A percentile compares a stretch with the other conserved stretches of the same genome.
These are phyloP conservation scores for Gnatocerus cornutus DNA, from an alignment of 2,888 invertebrate genomes.

Conservation along the genomic window DNA sequence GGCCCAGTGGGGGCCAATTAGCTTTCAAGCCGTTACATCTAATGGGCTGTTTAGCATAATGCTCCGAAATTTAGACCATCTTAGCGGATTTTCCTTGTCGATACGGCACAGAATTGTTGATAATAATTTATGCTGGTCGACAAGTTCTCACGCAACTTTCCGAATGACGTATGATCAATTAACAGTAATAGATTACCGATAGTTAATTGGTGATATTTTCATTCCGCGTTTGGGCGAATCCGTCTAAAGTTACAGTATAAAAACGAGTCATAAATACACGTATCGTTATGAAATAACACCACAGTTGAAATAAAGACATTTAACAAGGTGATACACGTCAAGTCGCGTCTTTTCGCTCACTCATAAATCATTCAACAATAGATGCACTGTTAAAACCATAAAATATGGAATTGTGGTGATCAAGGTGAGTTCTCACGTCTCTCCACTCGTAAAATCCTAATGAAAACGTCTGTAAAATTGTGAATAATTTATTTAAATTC, in stretches of 20 bases:
- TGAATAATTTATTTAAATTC: conserved; percentile 30
- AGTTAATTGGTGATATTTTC: conserved; percentile 38
- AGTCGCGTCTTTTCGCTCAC: conserved; percentile 27
- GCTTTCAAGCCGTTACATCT: background rate
- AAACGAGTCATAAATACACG: conserved; percentile 39
- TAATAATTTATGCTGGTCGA: background rate
- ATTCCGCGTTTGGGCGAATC: background rate
- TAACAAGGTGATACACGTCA: conserved; percentile 48
- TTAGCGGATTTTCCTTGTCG: conserved; percentile 5
- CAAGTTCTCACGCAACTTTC: conserved; percentile 19
- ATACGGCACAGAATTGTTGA: background rate
- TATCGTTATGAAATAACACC: conserved; percentile 45
- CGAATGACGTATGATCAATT: conserved; percentile 28
- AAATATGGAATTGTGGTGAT: conserved; percentile 24
- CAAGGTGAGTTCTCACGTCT: conserved; percentile 20
- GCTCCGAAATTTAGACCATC: conserved; percentile 5
- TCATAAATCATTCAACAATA: conserved; percentile 50
- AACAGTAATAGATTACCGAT: conserved; percentile 33
- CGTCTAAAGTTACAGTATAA: conserved; percentile 29
- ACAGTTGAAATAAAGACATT: conserved; percentile 50
- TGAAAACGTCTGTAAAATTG: conserved; percentile 30
- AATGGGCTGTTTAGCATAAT: conserved; percentile 21
- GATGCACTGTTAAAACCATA: conserved; percentile 34
- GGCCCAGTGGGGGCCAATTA: too few relatives aligned
- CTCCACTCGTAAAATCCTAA: conserved; percentile 20